Conservation (phyloP, 2,113 vertebrate genomes). For the Shinisaurus crocodilurus region DNA sequence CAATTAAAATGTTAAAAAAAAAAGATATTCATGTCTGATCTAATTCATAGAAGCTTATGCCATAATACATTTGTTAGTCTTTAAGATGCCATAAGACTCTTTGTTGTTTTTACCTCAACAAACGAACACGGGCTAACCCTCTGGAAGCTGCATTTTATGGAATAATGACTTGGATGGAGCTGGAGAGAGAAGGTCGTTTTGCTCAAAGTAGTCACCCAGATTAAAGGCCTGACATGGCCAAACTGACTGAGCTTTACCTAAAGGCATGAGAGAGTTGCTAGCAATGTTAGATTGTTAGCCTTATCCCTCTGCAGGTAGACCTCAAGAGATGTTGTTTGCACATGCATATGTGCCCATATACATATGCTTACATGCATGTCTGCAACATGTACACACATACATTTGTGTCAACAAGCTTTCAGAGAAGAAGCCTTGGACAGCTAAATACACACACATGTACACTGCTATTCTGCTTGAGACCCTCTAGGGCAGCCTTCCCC, state of each 20-base stretch:
- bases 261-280: neutral
- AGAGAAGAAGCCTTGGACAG: neutral
- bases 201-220: neutral
- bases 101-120: neutral
- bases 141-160: neutral
- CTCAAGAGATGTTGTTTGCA: neutral
- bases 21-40: neutral
- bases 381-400: neutral
- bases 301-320: neutral
- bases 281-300: neutral
- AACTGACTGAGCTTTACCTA: neutral
- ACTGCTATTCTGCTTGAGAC: neutral
- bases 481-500: no score
- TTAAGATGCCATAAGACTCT: neutral
- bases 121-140: neutral
- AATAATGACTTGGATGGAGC: neutral
- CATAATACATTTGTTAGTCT: neutral
- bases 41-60: neutral
- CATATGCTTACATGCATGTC: neutral
- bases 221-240: neutral
- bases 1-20: no score
- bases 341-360: neutral
- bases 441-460: neutral
- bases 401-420: neutral
- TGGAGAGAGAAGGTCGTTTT: neutral